These are phyloP conservation scores for Oceanites oceanicus DNA, from an alignment of 2,113 vertebrate species.

Conservation along the genomic window DNA sequence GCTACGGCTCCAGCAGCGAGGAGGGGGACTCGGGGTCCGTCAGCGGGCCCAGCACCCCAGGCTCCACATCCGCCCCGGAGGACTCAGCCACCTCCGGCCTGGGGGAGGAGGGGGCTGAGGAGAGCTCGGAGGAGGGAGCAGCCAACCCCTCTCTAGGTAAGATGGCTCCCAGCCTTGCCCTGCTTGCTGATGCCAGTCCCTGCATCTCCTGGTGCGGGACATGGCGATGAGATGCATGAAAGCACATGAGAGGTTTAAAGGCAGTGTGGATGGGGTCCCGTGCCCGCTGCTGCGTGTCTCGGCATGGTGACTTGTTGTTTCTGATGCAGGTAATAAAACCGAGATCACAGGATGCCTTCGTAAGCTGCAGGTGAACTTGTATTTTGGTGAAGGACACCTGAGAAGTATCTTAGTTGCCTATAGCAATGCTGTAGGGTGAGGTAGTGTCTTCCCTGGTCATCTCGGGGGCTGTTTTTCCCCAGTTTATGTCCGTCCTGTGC, in stretches of 20 bases:
- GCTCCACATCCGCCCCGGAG: conserved; percentile 73
- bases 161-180: background rate
- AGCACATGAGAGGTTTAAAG: background rate
- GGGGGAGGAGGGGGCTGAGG: conserved; percentile 76
- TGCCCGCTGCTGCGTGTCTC: background rate
- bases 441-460: background rate
- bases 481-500: background rate
- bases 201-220: fast-evolving
- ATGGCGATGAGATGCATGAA: fast-evolving
- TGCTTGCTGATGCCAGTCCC: fast-evolving
- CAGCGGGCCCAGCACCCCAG: conserved; percentile 85
- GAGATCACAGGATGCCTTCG: background rate
- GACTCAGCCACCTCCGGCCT: conserved; percentile 81
- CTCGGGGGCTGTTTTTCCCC: background rate
- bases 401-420: background rate
- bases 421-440: background rate
- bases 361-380: background rate
- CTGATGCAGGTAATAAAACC: background rate
- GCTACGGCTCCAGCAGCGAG: conserved; percentile 86
- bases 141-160: conserved; percentile 71
- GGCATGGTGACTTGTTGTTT: fast-evolving
- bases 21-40: conserved; percentile 83
- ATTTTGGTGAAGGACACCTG: background rate
- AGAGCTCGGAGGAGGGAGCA: conserved; percentile 79
- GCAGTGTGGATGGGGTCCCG: background rate